phyloP scores from a whole-genome alignment of 2,113 vertebrate species.

The Melanostigma gelatinosum region DNA sequence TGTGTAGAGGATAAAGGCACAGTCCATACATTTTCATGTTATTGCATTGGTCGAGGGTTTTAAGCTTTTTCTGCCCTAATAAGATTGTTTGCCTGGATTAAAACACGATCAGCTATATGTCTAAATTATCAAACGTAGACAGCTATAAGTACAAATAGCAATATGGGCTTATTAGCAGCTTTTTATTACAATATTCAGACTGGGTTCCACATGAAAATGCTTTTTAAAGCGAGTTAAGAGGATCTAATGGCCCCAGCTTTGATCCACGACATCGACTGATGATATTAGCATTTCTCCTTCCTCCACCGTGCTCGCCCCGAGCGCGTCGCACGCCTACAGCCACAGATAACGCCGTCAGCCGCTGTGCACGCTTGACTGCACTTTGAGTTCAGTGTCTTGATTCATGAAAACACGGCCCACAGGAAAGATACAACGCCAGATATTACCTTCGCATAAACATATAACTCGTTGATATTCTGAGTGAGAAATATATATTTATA shows the following conservation, averaged over 20 bases:
- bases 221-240: background rate
- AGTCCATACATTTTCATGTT: background rate
- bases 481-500: background rate
- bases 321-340: background rate
- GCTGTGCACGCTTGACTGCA: slow-evolving; percentile 7
- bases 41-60: background rate
- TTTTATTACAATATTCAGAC: background rate
- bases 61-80: too few species aligned
- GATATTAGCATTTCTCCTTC: background rate
- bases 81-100: background rate
- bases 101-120: background rate
- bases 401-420: slow-evolving; percentile 16
- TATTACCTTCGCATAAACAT: background rate
- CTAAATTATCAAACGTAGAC: background rate
- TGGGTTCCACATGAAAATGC: background rate
- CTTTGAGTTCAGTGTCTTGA: slow-evolving; percentile 37
- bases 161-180: background rate
- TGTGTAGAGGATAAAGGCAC: background rate
- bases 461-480: slow-evolving; percentile 22
- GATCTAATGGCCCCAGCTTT: background rate
- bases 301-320: background rate
- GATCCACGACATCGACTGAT: background rate
- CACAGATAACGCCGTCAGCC: background rate
- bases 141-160: background rate
- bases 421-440: slow-evolving; percentile 12